Base-by-base conservation (phyloP, 2,888 invertebrate genomes). In the Tholera decimalis region DNA sequence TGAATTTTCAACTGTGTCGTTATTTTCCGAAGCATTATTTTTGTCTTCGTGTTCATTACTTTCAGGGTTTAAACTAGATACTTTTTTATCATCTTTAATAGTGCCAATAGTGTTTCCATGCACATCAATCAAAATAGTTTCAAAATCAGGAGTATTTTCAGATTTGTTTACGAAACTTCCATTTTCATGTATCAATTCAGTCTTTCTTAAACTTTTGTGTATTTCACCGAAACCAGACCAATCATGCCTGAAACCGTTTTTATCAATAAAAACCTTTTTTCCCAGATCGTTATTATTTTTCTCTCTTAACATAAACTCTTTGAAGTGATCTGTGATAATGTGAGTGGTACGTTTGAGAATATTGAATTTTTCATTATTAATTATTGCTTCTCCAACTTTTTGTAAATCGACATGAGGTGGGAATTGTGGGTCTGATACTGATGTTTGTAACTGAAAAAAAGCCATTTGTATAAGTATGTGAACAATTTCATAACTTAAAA, bases 161-260 rank as follows among this genome's bases (percentile, higher is more conserved):
- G 24, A 13, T n/a, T 2, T 8, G 0, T 41, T 28, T 41, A 44
- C 44, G 1, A n/a, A 33, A 41, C 13, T 41, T 24, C 1, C 39
- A 26, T 15, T 28, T 0, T 24, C 3, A 26, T 44, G 15, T 43
- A 47, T 60, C 26, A 33, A 22, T 47, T 82, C 80, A 43, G 85
- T 69, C 71, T 88, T 90, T 59, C 89, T 83, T 8, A 86, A 76
- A 68, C 73, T 84, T 49, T 54, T 26, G 8, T 4, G 61, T 64
- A 65, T 57, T 9, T 80, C 46, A 20, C 85, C 80, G 26, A 91
- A 79, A 2, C 86, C 85, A 53, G 75, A 82, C 94, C 94, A 94
- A 28, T 70, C 80, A 79, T 94, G 94, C 65, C 92, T 83, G 2
- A 92, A 86, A 0, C 93, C 92, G 62, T 92, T 90, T 7, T 83